Evolutionary conservation across 1,140 invertebrate genomes (phyloP).

Genomic region (Drosophila persimilis): DNA sequence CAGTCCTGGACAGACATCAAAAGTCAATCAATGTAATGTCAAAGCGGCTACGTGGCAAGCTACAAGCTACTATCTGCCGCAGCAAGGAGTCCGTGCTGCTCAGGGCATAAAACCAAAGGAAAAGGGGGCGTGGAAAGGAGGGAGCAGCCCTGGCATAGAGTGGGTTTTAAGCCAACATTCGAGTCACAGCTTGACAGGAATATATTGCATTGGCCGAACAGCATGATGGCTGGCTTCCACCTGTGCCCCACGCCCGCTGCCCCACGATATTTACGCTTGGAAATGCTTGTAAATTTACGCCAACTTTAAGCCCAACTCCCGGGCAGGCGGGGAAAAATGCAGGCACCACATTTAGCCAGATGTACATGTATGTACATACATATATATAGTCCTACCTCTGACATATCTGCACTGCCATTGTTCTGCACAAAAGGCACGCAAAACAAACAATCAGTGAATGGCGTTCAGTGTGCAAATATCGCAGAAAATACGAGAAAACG

Average conservation of each 20-base stretch:
- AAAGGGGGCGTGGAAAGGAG: not conserved
- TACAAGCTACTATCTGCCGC: not conserved
- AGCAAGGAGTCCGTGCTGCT: constrained; percentile 9
- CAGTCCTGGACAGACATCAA: constrained; percentile 24
- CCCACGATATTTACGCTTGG: not conserved
- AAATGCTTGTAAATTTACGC: constrained; percentile 23
- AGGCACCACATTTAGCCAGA: not conserved
- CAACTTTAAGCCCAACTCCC: constrained; percentile 10
- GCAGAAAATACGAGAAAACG: too few relatives aligned
- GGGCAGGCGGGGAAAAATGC: not conserved
- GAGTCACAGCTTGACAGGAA: constrained; percentile 44
- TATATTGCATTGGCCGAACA: constrained; percentile 47
- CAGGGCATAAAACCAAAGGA: constrained; percentile 5
- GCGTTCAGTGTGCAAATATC: not conserved
- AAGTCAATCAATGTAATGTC: constrained; percentile 62
- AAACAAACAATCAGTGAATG: constrained; percentile 19
- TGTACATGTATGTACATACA: not conserved
- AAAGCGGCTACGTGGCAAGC: constrained; percentile 42
- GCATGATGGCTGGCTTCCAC: constrained; percentile 20
- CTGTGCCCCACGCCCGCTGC: constrained; percentile 9
- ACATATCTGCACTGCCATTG: constrained; percentile 2
- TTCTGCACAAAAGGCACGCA: constrained; percentile 16
- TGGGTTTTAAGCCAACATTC: constrained; percentile 11
- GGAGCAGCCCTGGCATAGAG: not conserved
- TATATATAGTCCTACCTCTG: not conserved